Conservation (phyloP, 2,888 invertebrate genomes). For the Rotaria magnacalcarata region DNA sequence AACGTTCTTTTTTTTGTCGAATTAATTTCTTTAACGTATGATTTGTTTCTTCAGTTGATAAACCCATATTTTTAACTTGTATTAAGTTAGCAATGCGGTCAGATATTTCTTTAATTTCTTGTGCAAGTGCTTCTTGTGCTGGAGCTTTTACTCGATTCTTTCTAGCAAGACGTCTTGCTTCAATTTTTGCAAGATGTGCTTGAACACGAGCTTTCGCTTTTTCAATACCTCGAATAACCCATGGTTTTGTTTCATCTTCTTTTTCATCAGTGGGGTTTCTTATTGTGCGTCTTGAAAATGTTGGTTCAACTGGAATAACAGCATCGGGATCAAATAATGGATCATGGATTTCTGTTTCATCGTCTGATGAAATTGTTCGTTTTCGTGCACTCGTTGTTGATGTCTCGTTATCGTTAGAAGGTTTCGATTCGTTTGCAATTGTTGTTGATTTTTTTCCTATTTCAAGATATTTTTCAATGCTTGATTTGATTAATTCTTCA, state of each 20-base stretch:
- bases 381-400: not conserved
- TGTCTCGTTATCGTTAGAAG: not conserved
- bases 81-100: not conserved
- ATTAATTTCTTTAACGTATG: not conserved
- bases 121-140: not conserved
- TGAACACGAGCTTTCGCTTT: not conserved
- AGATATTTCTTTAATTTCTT: not conserved
- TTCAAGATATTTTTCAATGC: not conserved
- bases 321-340: not conserved
- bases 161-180: not conserved
- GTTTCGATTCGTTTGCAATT: not conserved
- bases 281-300: not conserved
- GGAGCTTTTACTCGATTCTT: not conserved
- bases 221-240: not conserved
- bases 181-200: not conserved
- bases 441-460: not conserved
- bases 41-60: conserved; percentile 19
- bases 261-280: not conserved
- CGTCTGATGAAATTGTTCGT: not conserved
- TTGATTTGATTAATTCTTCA: not conserved
- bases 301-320: not conserved
- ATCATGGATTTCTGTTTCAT: not conserved
- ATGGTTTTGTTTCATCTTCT: not conserved
- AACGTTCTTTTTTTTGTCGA: not conserved
- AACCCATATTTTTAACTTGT: conserved; percentile 34